A percentile compares a stretch with the other conserved stretches of the same genome.
Conservation (phyloP, 2,113 vertebrate species). For the Lepus americanus region DNA sequence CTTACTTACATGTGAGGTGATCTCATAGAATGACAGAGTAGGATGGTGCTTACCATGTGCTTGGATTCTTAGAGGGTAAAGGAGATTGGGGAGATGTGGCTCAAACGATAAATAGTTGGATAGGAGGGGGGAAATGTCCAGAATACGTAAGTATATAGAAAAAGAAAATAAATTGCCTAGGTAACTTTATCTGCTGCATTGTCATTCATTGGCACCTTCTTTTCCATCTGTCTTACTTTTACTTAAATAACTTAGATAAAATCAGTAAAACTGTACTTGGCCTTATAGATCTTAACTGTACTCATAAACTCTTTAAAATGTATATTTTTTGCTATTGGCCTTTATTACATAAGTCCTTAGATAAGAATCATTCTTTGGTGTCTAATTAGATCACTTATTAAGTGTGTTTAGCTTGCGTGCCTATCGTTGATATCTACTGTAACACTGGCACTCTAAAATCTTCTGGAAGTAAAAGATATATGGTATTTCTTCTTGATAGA, state of each 20-base stretch:
- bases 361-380: not conserved
- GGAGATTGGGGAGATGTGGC: not conserved
- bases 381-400: not conserved
- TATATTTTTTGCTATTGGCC: not conserved
- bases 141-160: not conserved
- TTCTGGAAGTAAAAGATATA: not conserved
- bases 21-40: not conserved
- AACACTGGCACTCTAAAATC: not conserved
- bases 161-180: not conserved
- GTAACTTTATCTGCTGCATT: not conserved
- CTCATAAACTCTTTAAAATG: constrained; percentile 35
- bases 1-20: not conserved
- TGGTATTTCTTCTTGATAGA: not conserved
- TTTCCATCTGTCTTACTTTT: not conserved
- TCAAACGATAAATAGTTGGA: not conserved
- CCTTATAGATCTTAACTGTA: not conserved
- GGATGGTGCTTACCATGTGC: not conserved
- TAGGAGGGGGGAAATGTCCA: not conserved
- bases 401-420: not conserved
- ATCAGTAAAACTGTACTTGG: not conserved
- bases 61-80: not conserved
- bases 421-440: not conserved
- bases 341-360: not conserved
- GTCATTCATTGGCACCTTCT: not conserved
- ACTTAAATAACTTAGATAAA: constrained; percentile 28